A percentile compares a stretch with the other conserved stretches of the same genome.
These are phyloP conservation scores for Gallinago paraguaiae DNA, from an alignment of 2,113 vertebrate species.

Conservation along the genomic window DNA sequence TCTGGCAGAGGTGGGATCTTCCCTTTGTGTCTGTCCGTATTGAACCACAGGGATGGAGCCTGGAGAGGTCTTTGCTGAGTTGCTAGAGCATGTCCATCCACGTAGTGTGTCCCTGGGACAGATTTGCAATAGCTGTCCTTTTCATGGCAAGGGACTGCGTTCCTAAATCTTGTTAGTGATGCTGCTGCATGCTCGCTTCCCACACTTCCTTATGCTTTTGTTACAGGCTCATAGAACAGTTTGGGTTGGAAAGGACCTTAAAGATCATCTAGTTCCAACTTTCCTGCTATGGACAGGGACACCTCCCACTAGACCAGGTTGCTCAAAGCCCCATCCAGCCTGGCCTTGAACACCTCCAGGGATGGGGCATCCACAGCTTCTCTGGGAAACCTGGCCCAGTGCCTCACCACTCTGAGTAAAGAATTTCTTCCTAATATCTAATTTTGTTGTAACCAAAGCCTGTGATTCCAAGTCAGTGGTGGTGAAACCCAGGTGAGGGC, in stretches of 20 bases:
- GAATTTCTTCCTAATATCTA: not conserved
- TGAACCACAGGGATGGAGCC: not conserved
- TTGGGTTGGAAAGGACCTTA: not conserved
- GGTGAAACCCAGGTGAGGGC: not conserved
- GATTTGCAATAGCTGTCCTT: not conserved
- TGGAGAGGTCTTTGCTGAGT: not conserved
- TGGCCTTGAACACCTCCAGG: not conserved
- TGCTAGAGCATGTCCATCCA: not conserved
- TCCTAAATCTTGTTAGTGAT: not conserved
- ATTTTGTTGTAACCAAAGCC: not conserved
- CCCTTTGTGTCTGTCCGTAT: rapidly evolving
- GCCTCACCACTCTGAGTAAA: not conserved
- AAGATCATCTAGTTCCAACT: not conserved
- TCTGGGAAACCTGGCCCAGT: not conserved
- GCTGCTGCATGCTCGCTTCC: not conserved
- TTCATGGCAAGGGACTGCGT: not conserved
- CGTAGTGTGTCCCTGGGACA: not conserved
- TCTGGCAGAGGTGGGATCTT: not conserved
- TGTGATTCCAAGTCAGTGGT: rapidly evolving
- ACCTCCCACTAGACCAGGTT: not conserved
- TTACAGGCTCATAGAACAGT: not conserved
- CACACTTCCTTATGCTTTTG: rapidly evolving
- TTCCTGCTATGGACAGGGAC: not conserved
- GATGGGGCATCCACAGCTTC: not conserved
- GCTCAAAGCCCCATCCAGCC: not conserved